Evolutionary conservation across 2,888 invertebrate species (phyloP).

Genomic region (Orthosia gothica): DNA sequence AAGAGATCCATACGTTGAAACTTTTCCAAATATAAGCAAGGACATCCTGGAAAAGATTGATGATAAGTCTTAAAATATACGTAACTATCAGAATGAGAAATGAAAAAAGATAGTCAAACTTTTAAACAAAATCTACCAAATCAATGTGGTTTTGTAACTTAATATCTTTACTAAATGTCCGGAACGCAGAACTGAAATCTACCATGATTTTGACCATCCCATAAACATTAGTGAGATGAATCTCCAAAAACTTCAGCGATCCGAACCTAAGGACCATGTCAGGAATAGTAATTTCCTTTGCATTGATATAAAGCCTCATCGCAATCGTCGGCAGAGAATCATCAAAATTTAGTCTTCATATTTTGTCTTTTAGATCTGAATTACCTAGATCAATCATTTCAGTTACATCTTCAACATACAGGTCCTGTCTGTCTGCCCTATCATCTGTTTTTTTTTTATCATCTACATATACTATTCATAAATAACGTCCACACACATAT

Average conservation of each 20-base stretch:
- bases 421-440: no score
- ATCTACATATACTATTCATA: constrained; percentile 1
- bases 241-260: background rate
- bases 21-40: constrained; percentile 57
- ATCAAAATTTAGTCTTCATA: no score
- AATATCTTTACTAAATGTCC: background rate
- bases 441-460: background rate
- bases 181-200: background rate
- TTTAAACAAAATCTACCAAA: background rate
- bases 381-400: no score
- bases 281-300: no score
- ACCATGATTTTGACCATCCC: background rate
- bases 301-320: no score
- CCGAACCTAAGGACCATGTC: background rate
- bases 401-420: no score
- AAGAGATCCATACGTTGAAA: constrained; percentile 36
- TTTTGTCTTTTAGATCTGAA: no score
- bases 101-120: background rate
- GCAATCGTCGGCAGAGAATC: no score
- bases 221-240: background rate
- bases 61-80: constrained; percentile 5
- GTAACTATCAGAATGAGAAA: background rate
- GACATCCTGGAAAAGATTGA: constrained; percentile 48
- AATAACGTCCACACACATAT: background rate
- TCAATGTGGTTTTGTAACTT: background rate